Evolutionary conservation across 1,140 invertebrate species (phyloP), one percentile per base, ranked within the genome.

Genomic region (Episyrphus balteatus): DNA sequence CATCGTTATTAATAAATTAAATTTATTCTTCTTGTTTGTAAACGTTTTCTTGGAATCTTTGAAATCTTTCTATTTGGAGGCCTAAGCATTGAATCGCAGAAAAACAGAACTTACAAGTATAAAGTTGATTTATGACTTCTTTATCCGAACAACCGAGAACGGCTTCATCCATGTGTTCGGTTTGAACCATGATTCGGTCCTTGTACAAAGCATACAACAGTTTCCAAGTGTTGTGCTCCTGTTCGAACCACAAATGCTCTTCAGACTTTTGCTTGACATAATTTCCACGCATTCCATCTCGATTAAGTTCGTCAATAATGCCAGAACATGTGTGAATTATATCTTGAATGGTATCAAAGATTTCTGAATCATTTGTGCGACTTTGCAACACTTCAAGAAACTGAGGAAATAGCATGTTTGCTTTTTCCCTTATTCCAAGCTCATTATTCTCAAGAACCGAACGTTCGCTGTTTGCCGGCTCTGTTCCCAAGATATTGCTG

Each of bases 181-280:
- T 74, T 58, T 68, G 70, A 45, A 68, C 71, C 44, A 68, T 62
- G 30, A 87, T 62, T 38, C 86, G 75, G 69, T 93, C 87, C 55
- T 82, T 77, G 67, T 86, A 91, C 3, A 95, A 67, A 50, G 82
- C 83, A 53, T 82, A 76, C 9, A 93, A 55, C 30, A 95, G 71
- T 52, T 86, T 76, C 91, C 91, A 94, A 7, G 85, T 91, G 58
- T 91, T 87, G 38, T 83, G 75, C 64, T 95, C 91, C 60, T 84
- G 81, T 47, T 82, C 78, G 5, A 90, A 58, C 76, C 83, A 80
- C 8, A 26, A 26, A 8, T 26, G 21, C 8, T 26, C 21, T 0
- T 14, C 37, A 9, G n/a, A 18, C 38, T 41, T 37, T 8, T 36
- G n/a, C 9, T 49, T 30, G 8, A 38, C 44, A 1, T 33, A 3